Evolutionary conservation across 2,888 invertebrate species (phyloP).

Genomic region (Tachina fera): DNA sequence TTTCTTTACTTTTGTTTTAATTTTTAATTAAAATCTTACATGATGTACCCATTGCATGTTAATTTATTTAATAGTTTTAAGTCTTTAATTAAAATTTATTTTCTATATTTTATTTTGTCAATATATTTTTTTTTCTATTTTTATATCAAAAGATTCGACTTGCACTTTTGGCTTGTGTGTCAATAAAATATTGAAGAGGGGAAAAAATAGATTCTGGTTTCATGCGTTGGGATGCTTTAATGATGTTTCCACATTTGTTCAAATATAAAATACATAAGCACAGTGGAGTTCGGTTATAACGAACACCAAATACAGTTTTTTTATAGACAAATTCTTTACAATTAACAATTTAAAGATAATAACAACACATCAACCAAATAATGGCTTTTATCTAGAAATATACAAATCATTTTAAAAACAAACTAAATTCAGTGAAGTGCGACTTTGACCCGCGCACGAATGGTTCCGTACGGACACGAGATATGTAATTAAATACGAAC

Average conservation of each 20-base stretch:
- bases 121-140: constrained; percentile 31
- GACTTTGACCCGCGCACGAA: too few species aligned
- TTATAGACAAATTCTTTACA: too few species aligned
- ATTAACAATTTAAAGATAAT: too few species aligned
- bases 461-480: too few species aligned
- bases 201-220: constrained; percentile 14
- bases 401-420: too few species aligned
- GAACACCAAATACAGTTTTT: neutral
- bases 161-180: constrained; percentile 50
- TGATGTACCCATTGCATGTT: constrained; percentile 64
- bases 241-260: neutral
- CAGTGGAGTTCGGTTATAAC: neutral
- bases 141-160: constrained; percentile 31
- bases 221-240: neutral
- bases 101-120: constrained; percentile 25
- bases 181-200: constrained; percentile 21
- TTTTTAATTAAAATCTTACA: constrained; percentile 69
- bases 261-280: too few species aligned
- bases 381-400: too few species aligned
- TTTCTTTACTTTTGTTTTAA: constrained; percentile 1
- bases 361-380: too few species aligned
- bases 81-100: constrained; percentile 60
- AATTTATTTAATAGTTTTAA: constrained; percentile 60
- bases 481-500: too few species aligned
- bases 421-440: too few species aligned